Percentiles rank a stretch among this genome's conserved stretches.
Evolutionary conservation across 2,797 vertebrate genomes (phyloP).

Genomic region (Heteromormyrus szaboi): DNA sequence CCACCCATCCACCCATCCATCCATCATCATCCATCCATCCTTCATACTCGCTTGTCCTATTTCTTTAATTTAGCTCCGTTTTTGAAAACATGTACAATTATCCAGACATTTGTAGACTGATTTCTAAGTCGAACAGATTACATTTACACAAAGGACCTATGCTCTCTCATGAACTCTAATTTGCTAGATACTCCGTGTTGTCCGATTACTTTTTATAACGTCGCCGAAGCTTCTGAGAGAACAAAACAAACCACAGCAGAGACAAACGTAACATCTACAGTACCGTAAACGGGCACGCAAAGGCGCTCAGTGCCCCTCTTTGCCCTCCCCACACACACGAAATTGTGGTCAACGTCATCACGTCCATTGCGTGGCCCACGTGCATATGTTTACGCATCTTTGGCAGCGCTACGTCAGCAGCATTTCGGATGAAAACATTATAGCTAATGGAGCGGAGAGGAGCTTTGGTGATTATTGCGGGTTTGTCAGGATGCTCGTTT

Average conservation of each 20-base stretch:
- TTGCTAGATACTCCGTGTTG: background rate
- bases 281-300: background rate
- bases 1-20: background rate
- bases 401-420: slow-evolving; percentile 40
- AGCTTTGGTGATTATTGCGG: slow-evolving; percentile 1
- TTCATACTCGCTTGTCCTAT: background rate
- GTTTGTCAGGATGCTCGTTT: background rate
- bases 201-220: background rate
- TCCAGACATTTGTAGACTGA: background rate
- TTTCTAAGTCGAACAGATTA: background rate
- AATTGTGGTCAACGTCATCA: slow-evolving; percentile 24
- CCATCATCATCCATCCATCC: background rate
- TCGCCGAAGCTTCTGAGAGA: background rate
- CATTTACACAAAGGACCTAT: background rate
- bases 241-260: background rate
- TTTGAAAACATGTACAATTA: background rate
- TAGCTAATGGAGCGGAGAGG: slow-evolving; percentile 19
- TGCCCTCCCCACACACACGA: background rate
- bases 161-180: background rate
- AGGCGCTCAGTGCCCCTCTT: background rate
- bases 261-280: background rate
- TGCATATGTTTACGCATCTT: slow-evolving; percentile 69
- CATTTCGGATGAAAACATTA: slow-evolving; percentile 31
- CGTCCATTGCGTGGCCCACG: slow-evolving; percentile 57
- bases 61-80: background rate